Evolutionary conservation across 2,888 invertebrate species (phyloP).

Genomic region (Cantharis rufa): DNA sequence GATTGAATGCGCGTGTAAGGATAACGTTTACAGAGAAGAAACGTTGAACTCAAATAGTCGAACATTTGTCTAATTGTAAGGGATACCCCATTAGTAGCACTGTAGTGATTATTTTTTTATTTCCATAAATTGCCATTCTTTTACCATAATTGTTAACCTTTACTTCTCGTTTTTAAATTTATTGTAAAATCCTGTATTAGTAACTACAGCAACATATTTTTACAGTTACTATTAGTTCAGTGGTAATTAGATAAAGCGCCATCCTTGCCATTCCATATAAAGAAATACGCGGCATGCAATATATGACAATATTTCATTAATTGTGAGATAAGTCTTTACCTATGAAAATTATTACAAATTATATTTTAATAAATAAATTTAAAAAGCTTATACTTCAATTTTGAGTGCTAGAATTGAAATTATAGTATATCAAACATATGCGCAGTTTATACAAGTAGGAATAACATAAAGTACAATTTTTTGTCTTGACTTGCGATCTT

Average conservation of each 20-base stretch:
- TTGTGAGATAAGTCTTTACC: not conserved
- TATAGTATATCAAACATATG: not conserved
- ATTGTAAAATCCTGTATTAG: not conserved
- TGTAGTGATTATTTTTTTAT: not conserved
- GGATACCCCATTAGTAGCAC: not conserved
- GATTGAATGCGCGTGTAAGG: not conserved
- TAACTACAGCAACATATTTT: not conserved
- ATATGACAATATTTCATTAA: not conserved
- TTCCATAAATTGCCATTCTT: not conserved
- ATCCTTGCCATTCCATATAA: not conserved
- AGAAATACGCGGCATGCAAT: not conserved
- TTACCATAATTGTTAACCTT: not conserved
- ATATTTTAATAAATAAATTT: not conserved
- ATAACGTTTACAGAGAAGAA: not conserved
- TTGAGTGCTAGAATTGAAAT: not conserved
- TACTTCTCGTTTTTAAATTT: not conserved
- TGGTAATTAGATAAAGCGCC: not conserved
- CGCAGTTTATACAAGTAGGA: not conserved
- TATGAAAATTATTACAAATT: not conserved
- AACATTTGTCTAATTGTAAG: not conserved
- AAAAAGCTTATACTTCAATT: not conserved
- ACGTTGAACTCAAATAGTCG: not conserved
- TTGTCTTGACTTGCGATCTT: not conserved
- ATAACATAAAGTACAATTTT: not conserved
- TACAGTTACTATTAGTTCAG: not conserved